These are phyloP conservation scores for Drosophila quadrilineata DNA, from an alignment of 1,140 invertebrate genomes.

Conservation along the genomic window DNA sequence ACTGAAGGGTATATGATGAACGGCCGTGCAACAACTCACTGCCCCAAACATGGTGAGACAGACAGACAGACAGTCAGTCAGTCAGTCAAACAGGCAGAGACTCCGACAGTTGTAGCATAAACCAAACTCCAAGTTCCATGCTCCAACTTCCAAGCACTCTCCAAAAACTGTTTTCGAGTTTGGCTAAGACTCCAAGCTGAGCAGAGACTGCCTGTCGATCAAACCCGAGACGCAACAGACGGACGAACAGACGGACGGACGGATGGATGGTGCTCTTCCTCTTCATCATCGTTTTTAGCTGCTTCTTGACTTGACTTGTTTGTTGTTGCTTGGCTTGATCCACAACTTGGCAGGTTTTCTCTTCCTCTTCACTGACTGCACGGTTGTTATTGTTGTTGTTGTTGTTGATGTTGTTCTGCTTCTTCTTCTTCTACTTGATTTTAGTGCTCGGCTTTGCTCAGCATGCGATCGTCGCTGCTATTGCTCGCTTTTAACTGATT, in stretches of 20 bases:
- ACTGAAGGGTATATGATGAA: slow-evolving; percentile 81
- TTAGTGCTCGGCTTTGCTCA: slow-evolving; percentile 4
- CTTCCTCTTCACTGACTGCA: slow-evolving; percentile 40
- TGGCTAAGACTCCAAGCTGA: too few species aligned
- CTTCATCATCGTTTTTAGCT: background rate
- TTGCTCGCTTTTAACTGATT: slow-evolving; percentile 43
- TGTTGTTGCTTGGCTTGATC: slow-evolving; percentile 20
- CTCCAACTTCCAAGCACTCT: slow-evolving; percentile 33
- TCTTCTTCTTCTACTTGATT: too few species aligned
- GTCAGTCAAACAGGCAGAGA: background rate
- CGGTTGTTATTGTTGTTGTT: too few species aligned
- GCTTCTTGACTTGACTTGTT: background rate
- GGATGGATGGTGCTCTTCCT: background rate
- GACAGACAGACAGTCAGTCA: background rate
- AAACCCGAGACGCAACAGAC: too few species aligned
- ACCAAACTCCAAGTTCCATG: too few species aligned
- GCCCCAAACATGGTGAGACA: slow-evolving; percentile 10
- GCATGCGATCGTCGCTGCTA: slow-evolving; percentile 1
- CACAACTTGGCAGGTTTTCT: slow-evolving; percentile 38
- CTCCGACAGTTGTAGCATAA: too few species aligned
- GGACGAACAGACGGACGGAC: background rate
- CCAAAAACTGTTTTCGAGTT: too few species aligned
- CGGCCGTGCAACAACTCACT: slow-evolving; percentile 61
- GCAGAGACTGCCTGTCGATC: too few species aligned
- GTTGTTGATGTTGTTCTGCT: too few species aligned